Evolutionary conservation across 2,113 vertebrate genomes (phyloP).

Genomic region (Psittacus erithacus): DNA sequence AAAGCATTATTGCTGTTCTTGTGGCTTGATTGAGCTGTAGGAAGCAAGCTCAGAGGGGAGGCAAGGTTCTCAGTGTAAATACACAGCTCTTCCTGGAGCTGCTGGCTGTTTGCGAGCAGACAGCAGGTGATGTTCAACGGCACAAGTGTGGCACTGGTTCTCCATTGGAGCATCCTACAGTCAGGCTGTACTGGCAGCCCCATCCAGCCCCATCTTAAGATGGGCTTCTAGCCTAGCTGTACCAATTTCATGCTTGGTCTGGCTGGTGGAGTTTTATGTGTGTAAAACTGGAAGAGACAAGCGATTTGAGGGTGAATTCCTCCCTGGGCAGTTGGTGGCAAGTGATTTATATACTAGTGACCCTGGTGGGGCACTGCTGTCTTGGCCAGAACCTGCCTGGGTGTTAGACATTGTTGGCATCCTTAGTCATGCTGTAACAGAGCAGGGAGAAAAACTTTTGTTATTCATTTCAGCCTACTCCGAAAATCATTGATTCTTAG

Average conservation of each 20-base stretch:
- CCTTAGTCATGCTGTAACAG: neutral
- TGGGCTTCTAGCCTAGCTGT: neutral
- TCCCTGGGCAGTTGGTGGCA: accelerated
- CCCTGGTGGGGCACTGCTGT: neutral
- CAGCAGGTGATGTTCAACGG: neutral
- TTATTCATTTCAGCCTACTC: neutral
- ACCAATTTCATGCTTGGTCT: neutral
- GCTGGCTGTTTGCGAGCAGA: neutral
- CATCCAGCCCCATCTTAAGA: accelerated
- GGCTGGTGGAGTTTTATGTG: neutral
- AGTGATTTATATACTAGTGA: neutral
- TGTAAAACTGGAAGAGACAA: neutral
- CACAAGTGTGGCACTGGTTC: neutral
- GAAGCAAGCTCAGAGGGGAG: neutral
- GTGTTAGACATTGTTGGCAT: neutral
- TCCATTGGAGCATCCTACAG: neutral
- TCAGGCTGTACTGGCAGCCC: neutral
- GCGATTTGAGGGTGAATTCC: neutral
- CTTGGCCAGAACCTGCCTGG: neutral
- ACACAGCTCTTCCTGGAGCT: accelerated
- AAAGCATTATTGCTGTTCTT: neutral
- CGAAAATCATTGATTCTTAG: neutral
- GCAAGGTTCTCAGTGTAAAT: neutral
- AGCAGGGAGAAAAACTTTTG: neutral
- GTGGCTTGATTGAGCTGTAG: neutral